Evolutionary conservation across 2,888 invertebrate species (phyloP), one percentile per base, ranked within the genome.

Genomic region (Siphonodentalium dalli): DNA sequence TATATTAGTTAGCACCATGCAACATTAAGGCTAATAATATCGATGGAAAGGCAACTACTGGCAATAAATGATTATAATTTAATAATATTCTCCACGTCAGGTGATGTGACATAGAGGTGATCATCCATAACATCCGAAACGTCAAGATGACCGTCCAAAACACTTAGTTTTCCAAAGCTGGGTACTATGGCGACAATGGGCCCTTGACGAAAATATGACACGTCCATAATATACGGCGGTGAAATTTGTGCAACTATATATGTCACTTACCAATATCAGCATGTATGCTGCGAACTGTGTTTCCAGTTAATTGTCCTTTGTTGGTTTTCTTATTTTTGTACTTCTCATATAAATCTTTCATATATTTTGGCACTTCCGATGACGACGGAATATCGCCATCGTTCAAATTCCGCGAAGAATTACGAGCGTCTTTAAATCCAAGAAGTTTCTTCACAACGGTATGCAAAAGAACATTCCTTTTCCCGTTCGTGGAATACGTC

Each of bases 331-430:
- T 66, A 27, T 65, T 64, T 35, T 66, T 70, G 58, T 70, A 75
- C 51, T 64, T 61, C 43, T 74, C 70, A 52, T 77, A 77, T 58
- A 77, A 63, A 64, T 74, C 72, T 66, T 72, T 50, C 69, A 75
- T 74, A 55, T 75, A 77, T 48, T 68, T 58, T 3, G 76, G 75
- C 8, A 72, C 65, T 34, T 66, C 61, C 37, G 60, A 54, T 11
- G 58, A 61, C 34, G 55, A 47, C 9, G 48, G 26, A 20, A 41
- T 41, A 2, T 65, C 67, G 39, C 66, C 57, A 4, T 66, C 61
- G 42, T 63, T 54, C 11, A 54, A 15, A 18, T 57, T 60, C 18
- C 53, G 46, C 15, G 33, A 53, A 21, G 20, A 43, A 3, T 27
- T 37, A 8, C 46, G 45, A 6, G 49, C 41, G 9, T 51, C 48